These are phyloP conservation scores for Eudemis profundana DNA, from an alignment of 2,888 invertebrate species.

Conservation along the genomic window DNA sequence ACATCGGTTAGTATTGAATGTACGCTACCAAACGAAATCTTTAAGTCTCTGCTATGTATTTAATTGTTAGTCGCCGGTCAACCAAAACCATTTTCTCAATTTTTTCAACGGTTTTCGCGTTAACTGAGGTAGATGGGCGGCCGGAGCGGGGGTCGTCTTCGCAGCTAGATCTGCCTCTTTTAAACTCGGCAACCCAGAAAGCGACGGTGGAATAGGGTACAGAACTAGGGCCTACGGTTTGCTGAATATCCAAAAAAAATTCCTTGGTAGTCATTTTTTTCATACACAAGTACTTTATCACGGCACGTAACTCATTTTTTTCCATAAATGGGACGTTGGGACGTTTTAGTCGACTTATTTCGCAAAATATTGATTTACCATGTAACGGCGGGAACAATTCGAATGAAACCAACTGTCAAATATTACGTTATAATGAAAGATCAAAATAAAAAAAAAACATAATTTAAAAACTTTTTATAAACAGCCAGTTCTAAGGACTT, in stretches of 20 bases:
- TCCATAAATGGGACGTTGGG: too few relatives aligned
- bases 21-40: slow-evolving; percentile 12
- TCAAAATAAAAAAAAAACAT: slow-evolving; percentile 1
- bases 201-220: slow-evolving; percentile 11
- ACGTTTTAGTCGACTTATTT: slow-evolving; percentile 1
- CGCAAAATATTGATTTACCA: slow-evolving; percentile 2
- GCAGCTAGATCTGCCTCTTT: slow-evolving; percentile 2
- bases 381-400: background rate
- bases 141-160: slow-evolving; percentile 10
- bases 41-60: slow-evolving; percentile 9
- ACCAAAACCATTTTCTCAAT: slow-evolving; percentile 10
- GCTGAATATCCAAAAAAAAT: slow-evolving; percentile 29
- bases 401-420: slow-evolving; percentile 7
- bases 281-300: slow-evolving; percentile 47
- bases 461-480: slow-evolving; percentile 5
- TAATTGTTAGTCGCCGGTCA: slow-evolving; percentile 12
- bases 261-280: slow-evolving; percentile 17
- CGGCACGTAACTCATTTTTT: too few relatives aligned
- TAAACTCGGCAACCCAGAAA: slow-evolving; percentile 16
- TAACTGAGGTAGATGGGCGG: background rate
- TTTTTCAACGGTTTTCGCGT: slow-evolving; percentile 1
- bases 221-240: slow-evolving; percentile 13
- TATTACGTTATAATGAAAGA: slow-evolving; percentile 9
- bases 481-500: slow-evolving; percentile 8
- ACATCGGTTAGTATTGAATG: slow-evolving; percentile 12